Percentiles rank a stretch among this genome's conserved stretches.
Evolutionary conservation across 1,140 invertebrate species (phyloP).

Genomic region (Acyrthosiphon pisum): DNA sequence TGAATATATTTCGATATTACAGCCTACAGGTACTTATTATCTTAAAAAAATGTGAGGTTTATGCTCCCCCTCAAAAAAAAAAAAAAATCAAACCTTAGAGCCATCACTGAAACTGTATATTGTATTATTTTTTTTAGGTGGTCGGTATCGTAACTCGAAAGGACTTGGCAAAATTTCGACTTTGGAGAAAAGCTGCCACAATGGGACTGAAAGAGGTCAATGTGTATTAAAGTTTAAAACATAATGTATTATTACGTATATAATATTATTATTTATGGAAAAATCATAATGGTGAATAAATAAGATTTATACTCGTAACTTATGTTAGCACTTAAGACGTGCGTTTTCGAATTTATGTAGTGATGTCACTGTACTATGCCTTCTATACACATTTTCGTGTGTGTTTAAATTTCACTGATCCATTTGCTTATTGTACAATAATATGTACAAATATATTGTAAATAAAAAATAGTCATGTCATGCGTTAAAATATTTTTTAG

Average conservation of each 20-base stretch:
- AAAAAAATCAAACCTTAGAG: too few species aligned
- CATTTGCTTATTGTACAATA: neutral
- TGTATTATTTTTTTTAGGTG: constrained; percentile 59
- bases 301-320: neutral
- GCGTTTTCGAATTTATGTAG: neutral
- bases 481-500: neutral
- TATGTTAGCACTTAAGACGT: neutral
- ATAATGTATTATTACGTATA: neutral
- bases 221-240: constrained; percentile 63
- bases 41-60: too few species aligned
- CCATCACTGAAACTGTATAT: constrained; percentile 7
- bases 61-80: too few species aligned
- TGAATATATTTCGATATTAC: too few species aligned
- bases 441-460: neutral
- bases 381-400: neutral
- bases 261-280: too few species aligned
- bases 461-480: neutral
- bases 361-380: neutral
- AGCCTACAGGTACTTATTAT: too few species aligned
- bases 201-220: constrained; percentile 81
- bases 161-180: constrained; percentile 84
- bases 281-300: too few species aligned
- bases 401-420: neutral
- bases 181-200: constrained; percentile 76
- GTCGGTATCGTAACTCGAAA: constrained; percentile 95